phyloP scores from a whole-genome alignment of 1,140 invertebrate species.

The Reticulitermes speratus region DNA sequence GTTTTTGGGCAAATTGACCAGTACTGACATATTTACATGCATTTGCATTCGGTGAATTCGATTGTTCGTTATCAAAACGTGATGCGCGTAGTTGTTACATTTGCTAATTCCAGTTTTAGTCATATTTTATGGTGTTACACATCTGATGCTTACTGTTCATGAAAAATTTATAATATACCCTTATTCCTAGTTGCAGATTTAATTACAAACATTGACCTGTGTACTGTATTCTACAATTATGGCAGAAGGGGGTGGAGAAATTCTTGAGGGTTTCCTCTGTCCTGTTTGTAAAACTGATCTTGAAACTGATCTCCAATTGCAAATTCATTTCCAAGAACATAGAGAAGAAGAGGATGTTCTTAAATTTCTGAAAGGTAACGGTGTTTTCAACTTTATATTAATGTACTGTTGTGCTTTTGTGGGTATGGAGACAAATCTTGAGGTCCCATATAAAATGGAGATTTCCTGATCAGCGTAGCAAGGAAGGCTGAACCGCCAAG shows the following conservation, averaged over 20 bases:
- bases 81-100: no score
- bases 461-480: background rate
- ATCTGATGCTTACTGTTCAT: no score
- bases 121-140: no score
- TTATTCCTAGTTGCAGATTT: no score
- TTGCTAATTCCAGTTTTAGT: no score
- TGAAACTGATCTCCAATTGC: conserved; percentile 75
- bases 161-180: no score
- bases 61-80: no score
- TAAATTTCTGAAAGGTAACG: conserved; percentile 81
- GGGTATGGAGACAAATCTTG: background rate
- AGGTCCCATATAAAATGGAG: background rate
- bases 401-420: background rate
- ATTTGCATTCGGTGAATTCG: no score
- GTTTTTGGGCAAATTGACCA: no score
- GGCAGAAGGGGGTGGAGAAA: conserved; percentile 55
- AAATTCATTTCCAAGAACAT: conserved; percentile 86
- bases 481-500: no score
- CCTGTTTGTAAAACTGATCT: conserved; percentile 90
- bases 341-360: conserved; percentile 86
- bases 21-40: no score
- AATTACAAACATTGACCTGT: background rate
- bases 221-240: conserved; percentile 53
- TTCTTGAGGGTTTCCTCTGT: conserved; percentile 90
- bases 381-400: conserved; percentile 9